These are phyloP conservation scores for Plebejus anna DNA, from an alignment of 2,888 invertebrate species.

Conservation along the genomic window DNA sequence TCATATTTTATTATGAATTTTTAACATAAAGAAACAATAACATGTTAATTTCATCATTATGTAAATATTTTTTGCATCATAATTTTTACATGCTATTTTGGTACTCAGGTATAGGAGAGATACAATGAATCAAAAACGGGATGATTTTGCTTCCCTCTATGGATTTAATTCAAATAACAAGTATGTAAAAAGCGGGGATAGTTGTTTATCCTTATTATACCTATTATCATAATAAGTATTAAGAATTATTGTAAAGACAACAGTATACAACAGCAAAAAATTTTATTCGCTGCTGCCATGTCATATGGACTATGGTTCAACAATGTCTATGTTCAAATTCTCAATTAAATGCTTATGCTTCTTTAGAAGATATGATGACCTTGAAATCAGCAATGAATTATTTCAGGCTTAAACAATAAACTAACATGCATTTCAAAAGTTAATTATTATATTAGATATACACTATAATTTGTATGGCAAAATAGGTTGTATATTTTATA, in stretches of 20 bases:
- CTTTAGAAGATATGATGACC: neutral
- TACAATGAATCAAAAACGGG: conserved; percentile 67
- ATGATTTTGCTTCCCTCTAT: conserved; percentile 65
- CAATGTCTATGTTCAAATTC: neutral
- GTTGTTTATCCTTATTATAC: conserved; percentile 54
- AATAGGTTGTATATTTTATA: neutral
- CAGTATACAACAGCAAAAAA: neutral
- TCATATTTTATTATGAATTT: neutral
- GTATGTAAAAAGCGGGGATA: conserved; percentile 59
- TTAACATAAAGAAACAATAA: neutral
- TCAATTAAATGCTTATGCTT: conserved; percentile 4
- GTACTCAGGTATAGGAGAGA: conserved; percentile 74
- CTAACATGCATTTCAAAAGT: neutral
- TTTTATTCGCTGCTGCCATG: neutral
- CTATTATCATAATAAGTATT: neutral
- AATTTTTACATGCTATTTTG: conserved; percentile 44
- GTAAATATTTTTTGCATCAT: conserved; percentile 11
- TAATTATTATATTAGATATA: neutral
- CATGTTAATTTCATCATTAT: conserved; percentile 18
- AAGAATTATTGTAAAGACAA: neutral
- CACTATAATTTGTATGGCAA: neutral
- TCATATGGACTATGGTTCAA: neutral
- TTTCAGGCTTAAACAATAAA: neutral
- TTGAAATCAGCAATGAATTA: neutral
- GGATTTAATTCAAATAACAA: conserved; percentile 73